Percentiles rank a stretch among this genome's conserved stretches.
Evolutionary conservation across 2,888 invertebrate genomes (phyloP).

Genomic region (Rutpela maculata): DNA sequence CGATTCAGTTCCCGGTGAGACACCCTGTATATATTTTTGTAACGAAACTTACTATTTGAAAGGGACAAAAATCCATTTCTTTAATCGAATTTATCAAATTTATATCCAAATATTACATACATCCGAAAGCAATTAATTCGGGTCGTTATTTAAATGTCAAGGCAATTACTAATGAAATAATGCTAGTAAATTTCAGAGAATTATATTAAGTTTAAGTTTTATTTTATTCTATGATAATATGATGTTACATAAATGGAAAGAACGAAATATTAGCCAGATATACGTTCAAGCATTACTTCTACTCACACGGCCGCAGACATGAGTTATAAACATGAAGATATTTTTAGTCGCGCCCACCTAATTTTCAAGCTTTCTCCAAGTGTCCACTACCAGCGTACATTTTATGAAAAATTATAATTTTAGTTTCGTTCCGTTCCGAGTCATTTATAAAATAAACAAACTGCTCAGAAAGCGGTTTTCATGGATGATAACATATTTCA

Average conservation of each 20-base stretch:
- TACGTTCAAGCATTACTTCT: slow-evolving; percentile 11
- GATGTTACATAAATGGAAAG: background rate
- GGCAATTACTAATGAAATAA: no score
- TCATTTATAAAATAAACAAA: slow-evolving; percentile 18
- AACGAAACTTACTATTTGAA: no score
- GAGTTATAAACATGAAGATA: slow-evolving; percentile 41
- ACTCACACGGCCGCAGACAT: slow-evolving; percentile 19
- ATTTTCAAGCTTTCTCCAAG: slow-evolving; percentile 46
- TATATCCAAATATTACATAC: no score
- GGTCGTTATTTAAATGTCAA: no score
- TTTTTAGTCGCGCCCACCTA: slow-evolving; percentile 53
- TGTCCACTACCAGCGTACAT: slow-evolving; percentile 15
- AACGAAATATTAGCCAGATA: background rate
- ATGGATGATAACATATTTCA: background rate
- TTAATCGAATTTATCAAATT: no score
- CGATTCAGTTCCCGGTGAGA: no score
- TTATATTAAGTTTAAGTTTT: background rate
- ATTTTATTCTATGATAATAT: background rate
- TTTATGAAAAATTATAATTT: slow-evolving; percentile 27
- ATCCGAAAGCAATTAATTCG: no score
- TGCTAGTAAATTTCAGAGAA: background rate
- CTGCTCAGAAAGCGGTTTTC: background rate
- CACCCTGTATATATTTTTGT: no score
- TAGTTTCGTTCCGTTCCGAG: slow-evolving; percentile 10
- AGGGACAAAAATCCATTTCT: no score